A percentile compares a stretch with the other conserved stretches of the same genome.
Evolutionary conservation across 2,113 vertebrate genomes (phyloP).

Genomic region (Herpetotheres cachinnans): DNA sequence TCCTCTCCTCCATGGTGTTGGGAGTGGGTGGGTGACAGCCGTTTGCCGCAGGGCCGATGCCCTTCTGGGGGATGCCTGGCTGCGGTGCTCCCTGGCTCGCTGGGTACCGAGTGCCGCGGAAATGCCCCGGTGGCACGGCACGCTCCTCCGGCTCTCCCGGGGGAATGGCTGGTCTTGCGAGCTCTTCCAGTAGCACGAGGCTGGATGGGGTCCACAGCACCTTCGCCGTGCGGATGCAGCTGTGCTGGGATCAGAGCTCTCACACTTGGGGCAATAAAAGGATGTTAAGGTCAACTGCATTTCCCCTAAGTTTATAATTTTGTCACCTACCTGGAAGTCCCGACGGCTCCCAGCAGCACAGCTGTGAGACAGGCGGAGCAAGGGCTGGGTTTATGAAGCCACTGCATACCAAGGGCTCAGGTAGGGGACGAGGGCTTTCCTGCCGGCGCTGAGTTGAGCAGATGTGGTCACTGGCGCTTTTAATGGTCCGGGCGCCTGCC

Average conservation of each 20-base stretch:
- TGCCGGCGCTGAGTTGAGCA: accelerated
- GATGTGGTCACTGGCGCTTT: accelerated
- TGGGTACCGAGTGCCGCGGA: accelerated
- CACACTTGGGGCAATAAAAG: background rate
- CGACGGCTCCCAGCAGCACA: accelerated
- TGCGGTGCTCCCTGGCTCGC: accelerated
- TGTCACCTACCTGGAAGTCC: background rate
- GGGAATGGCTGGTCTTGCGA: accelerated
- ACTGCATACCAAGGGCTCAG: accelerated
- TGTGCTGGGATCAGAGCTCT: background rate
- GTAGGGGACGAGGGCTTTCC: accelerated
- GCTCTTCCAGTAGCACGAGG: background rate
- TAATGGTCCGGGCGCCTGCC: accelerated
- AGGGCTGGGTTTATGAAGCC: accelerated
- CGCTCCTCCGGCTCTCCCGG: accelerated
- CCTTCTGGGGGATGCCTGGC: accelerated
- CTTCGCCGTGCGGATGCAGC: background rate
- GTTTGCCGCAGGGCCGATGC: background rate
- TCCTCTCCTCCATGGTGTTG: accelerated
- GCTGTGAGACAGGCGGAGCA: accelerated
- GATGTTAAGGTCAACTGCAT: background rate
- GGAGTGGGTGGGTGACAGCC: background rate
- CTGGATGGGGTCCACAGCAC: accelerated
- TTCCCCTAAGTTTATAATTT: background rate
- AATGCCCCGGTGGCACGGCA: accelerated